A percentile compares a stretch with the other conserved stretches of the same genome.
These are phyloP conservation scores for Trichoplusia ni DNA, from an alignment of 1,140 invertebrate genomes.

Conservation along the genomic window DNA sequence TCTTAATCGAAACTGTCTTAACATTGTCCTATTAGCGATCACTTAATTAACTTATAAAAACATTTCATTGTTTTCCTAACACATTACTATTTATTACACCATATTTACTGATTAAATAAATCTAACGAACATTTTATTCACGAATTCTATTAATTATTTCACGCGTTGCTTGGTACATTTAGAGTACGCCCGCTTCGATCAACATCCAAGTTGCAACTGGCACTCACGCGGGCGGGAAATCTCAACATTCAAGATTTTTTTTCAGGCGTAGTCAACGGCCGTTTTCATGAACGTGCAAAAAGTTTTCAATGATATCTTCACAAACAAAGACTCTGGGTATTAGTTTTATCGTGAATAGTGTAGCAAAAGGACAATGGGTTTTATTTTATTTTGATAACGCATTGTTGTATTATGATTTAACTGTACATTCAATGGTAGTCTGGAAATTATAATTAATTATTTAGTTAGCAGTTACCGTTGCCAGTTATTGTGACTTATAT, in stretches of 20 bases:
- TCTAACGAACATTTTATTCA: conserved; percentile 8
- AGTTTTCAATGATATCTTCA: no score
- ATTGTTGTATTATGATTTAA: no score
- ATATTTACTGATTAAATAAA: no score
- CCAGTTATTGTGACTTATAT: no score
- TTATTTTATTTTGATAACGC: no score
- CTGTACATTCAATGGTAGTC: no score
- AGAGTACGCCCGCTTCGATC: background rate
- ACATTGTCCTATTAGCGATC: conserved; percentile 3
- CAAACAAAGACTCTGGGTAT: no score
- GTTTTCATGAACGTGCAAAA: background rate
- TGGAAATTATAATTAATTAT: no score
- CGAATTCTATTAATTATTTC: conserved; percentile 2
- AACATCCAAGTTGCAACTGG: conserved; percentile 4
- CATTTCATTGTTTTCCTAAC: conserved; percentile 2
- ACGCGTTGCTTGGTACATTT: background rate
- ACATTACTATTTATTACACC: background rate
- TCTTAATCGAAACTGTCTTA: background rate
- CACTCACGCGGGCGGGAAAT: conserved; percentile 4
- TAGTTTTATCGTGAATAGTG: no score
- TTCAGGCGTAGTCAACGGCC: conserved; percentile 10
- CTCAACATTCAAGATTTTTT: conserved; percentile 7
- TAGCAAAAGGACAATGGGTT: no score
- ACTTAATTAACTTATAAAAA: background rate
- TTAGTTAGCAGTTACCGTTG: no score